Evolutionary conservation across 2,888 invertebrate species (phyloP).

Genomic region (Subacronicta megacephala): DNA sequence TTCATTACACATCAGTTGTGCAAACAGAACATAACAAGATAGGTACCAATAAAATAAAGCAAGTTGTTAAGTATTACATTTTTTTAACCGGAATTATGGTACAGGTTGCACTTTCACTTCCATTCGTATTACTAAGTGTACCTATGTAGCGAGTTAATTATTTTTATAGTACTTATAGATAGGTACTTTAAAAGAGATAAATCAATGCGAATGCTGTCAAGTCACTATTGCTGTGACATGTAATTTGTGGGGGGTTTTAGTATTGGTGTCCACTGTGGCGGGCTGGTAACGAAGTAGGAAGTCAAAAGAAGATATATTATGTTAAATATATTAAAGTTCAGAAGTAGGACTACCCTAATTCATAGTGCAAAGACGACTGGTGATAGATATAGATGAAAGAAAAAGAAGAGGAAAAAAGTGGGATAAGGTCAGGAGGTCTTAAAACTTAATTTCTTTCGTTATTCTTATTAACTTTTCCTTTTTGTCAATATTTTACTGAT

Average conservation of each 20-base stretch:
- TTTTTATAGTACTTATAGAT: conserved; percentile 41
- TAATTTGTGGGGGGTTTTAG: conserved; percentile 32
- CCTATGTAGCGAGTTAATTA: conserved; percentile 50
- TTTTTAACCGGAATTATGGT: conserved; percentile 26
- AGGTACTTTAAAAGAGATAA: conserved; percentile 25
- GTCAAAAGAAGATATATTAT: background rate
- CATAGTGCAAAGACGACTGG: too few species aligned
- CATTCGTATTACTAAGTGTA: conserved; percentile 46
- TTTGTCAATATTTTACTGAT: too few species aligned
- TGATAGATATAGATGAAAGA: too few species aligned
- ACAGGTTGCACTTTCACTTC: conserved; percentile 53
- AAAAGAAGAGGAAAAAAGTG: too few species aligned
- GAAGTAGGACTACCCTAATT: too few species aligned
- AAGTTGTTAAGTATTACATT: conserved; percentile 9
- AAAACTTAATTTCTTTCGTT: too few species aligned
- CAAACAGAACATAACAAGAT: conserved; percentile 16
- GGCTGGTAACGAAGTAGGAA: background rate
- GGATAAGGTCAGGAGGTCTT: too few species aligned
- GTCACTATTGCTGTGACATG: conserved; percentile 42
- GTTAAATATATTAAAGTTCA: background rate
- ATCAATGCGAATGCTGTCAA: conserved; percentile 33
- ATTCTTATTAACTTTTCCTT: too few species aligned
- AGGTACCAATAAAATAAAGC: conserved; percentile 28
- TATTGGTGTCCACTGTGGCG: conserved; percentile 18
- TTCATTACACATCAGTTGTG: conserved; percentile 22